Base-by-base conservation (phyloP, 2,113 vertebrate genomes). In the Eupsittula cactorum region DNA sequence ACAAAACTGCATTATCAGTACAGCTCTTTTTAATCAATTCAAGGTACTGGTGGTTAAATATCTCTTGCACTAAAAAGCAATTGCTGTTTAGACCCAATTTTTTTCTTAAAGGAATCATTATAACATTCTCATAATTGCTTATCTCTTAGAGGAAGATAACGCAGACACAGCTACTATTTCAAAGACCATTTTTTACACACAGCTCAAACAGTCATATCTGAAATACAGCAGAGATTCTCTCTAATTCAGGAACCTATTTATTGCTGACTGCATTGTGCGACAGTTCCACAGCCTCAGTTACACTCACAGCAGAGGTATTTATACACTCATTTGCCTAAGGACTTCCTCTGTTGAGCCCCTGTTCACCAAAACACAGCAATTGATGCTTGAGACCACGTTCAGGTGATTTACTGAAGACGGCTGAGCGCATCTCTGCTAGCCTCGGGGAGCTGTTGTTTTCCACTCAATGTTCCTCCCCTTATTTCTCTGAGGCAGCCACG, bases 41-140 rank as follows among this genome's bases (percentile, higher is more conserved):
- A 79, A 94, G 86, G 93, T 94, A 91, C 57, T 76, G 88, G 76
- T 91, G 83, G 89, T 95, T 96, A 95, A 96, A 92, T 87, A 95
- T 69, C 92, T 95, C 86, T 81, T 70, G 81, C 53, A 18, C 62
- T 76, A 79, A 88, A 87, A 91, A 77, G 93, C 83, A 82, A 89
- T 77, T 73, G 57, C 83, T 93, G 92, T 92, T 97, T 92, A 96
- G 90, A 94, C 21, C 60, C 6, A 2, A 0, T 31, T 79, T 89
- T 92, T 92, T 90, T 88, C 78, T 63, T 13, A 3, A 88, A 94
- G 85, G 92, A 94, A 96, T 90, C 92, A 92, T 93, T 94, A 91
- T 87, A 95, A 93, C 77, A 39, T 60, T 92, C 93, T 89, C 83
- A 93, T 96, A 96, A 96, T 96, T 93, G 90, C 91, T 92, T 96